Evolutionary conservation across 2,797 vertebrate species (phyloP).

Genomic region (Mallotus villosus): DNA sequence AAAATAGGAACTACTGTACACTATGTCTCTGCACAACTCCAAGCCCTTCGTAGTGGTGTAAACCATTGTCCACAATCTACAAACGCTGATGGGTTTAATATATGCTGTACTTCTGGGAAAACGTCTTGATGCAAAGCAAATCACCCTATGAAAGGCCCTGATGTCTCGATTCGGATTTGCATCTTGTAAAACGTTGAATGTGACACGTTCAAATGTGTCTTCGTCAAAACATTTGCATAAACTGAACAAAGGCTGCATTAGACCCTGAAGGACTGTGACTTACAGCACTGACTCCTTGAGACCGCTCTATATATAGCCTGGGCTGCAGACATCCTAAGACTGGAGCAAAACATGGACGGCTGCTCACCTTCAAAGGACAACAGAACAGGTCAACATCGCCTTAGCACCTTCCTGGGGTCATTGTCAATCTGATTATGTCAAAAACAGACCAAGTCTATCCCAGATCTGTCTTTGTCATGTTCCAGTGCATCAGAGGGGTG

Average conservation of each 20-base stretch:
- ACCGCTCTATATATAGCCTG: conserved; percentile 58
- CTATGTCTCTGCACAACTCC: not conserved
- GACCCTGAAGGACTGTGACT: conserved; percentile 15
- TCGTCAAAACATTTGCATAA: not conserved
- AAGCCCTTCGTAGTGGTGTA: not conserved
- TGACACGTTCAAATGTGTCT: conserved; percentile 5
- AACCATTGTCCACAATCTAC: not conserved
- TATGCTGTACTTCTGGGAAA: not conserved
- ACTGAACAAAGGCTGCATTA: conserved; percentile 11
- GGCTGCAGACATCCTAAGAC: conserved; percentile 37
- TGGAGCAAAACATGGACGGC: conserved; percentile 32
- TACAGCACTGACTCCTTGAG: conserved; percentile 43
- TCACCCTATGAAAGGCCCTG: not conserved
- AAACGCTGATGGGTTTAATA: not conserved
- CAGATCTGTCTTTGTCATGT: not conserved
- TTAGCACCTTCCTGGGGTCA: conserved; percentile 6
- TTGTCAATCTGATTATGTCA: conserved; percentile 29
- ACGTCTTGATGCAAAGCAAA: not conserved
- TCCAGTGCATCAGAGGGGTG: not conserved
- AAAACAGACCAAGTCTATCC: not conserved
- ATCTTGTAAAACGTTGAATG: not conserved
- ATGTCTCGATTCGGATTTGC: not conserved
- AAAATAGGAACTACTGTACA: conserved; percentile 3
- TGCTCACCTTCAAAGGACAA: conserved; percentile 50
- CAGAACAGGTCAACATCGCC: conserved; percentile 27